Conservation (phyloP, 2,888 invertebrate species). For the Dryomyza anilis region DNA sequence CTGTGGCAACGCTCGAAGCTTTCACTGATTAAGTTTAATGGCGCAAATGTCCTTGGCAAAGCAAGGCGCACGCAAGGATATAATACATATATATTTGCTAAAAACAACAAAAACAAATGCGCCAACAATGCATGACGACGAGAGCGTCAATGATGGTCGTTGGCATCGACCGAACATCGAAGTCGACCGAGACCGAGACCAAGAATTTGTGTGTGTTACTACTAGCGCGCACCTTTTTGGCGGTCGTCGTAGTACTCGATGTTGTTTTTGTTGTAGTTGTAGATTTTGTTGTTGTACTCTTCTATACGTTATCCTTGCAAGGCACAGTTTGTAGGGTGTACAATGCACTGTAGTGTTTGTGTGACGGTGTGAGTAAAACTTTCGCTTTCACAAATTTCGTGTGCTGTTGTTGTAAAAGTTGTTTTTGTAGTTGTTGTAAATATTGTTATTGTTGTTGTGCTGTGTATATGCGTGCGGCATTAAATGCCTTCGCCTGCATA, state of each 20-base stretch:
- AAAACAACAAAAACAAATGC: conserved; percentile 15
- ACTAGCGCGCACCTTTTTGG: not conserved
- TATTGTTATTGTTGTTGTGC: not conserved
- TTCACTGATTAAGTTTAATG: conserved; percentile 53
- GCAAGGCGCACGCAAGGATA: conserved; percentile 41
- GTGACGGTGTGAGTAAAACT: conserved; percentile 31
- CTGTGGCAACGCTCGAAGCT: too few species aligned
- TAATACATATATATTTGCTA: too few species aligned
- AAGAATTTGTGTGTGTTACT: not conserved
- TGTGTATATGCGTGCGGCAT: not conserved
- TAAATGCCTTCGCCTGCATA: conserved; percentile 18
- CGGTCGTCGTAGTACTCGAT: conserved; percentile 26
- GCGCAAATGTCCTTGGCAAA: conserved; percentile 60
- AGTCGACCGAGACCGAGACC: not conserved
- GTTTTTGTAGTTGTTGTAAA: not conserved
- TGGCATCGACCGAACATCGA: not conserved
- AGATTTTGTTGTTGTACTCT: conserved; percentile 20
- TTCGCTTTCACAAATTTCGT: conserved; percentile 41
- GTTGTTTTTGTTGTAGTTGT: conserved; percentile 28
- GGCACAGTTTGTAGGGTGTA: not conserved
- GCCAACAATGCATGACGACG: not conserved
- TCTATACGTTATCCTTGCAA: conserved; percentile 5
- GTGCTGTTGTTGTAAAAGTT: conserved; percentile 19
- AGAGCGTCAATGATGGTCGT: not conserved
- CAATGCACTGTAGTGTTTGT: not conserved